These are phyloP conservation scores for Rachycentron canadum DNA, from an alignment of 2,797 vertebrate genomes.

Conservation along the genomic window DNA sequence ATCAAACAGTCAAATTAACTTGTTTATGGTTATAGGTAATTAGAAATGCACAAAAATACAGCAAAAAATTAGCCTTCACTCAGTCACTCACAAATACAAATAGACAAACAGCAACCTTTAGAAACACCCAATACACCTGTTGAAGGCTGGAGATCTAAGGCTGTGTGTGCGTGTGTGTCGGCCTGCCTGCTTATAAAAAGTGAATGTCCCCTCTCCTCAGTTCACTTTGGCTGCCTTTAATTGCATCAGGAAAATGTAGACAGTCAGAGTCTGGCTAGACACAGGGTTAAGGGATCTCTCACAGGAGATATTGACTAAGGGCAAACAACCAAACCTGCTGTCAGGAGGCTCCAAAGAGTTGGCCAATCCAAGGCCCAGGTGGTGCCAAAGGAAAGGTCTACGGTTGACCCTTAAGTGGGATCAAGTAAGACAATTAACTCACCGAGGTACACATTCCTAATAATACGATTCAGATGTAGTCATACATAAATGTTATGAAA, in stretches of 20 bases:
- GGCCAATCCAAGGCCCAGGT: neutral
- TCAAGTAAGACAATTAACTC: too few species aligned
- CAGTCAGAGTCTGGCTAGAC: constrained; percentile 39
- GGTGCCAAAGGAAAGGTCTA: neutral
- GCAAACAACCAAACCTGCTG: constrained; percentile 4
- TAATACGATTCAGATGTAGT: neutral
- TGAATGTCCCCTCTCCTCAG: constrained; percentile 11
- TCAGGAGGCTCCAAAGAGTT: neutral
- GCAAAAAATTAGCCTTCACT: neutral
- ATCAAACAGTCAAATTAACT: neutral
- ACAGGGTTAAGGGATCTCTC: constrained; percentile 43
- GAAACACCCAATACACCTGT: constrained; percentile 29
- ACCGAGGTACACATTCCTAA: neutral
- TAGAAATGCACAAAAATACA: constrained; percentile 25
- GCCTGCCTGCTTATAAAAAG: neutral
- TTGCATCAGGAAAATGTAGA: constrained; percentile 64
- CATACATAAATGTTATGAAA: neutral
- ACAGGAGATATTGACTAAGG: constrained; percentile 63
- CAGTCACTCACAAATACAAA: neutral
- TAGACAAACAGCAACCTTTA: neutral
- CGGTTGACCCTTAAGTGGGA: too few species aligned
- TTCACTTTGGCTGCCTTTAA: constrained; percentile 57
- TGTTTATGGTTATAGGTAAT: neutral
- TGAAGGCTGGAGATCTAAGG: constrained; percentile 6
- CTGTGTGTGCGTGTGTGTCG: constrained; percentile 1